phyloP scores from a whole-genome alignment of 2,113 vertebrate genomes.

The Cebidichthys violaceus region DNA sequence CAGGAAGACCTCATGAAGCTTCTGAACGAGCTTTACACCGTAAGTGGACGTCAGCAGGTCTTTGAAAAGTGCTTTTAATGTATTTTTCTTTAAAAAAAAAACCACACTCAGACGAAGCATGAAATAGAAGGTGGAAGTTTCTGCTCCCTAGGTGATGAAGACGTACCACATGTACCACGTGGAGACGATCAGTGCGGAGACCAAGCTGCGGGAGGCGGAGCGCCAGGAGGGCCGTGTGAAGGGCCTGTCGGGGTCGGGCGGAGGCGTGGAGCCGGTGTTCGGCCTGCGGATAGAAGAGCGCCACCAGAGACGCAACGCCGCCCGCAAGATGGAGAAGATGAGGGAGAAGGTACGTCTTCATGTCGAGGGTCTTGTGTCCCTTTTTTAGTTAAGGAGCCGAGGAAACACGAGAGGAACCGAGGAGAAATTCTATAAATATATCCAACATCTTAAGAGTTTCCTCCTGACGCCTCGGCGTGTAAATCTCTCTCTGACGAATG shows the following conservation, averaged over 20 bases:
- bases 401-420: too few relatives aligned
- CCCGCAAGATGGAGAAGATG: constrained; percentile 99
- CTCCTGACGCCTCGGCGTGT: too few relatives aligned
- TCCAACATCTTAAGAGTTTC: too few relatives aligned
- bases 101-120: background rate
- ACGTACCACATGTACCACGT: constrained; percentile 99
- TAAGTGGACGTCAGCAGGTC: constrained; percentile 80
- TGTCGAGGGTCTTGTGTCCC: too few relatives aligned
- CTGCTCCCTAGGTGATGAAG: constrained; percentile 91
- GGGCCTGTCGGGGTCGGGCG: constrained; percentile 82
- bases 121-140: too few relatives aligned
- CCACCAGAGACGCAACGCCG: constrained; percentile 97
- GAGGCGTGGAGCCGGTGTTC: constrained; percentile 92
- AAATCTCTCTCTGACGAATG: background rate
- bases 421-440: background rate
- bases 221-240: constrained; percentile 93
- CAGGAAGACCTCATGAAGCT: constrained; percentile 99
- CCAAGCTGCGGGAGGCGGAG: constrained; percentile 97
- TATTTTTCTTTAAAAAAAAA: background rate
- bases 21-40: constrained; percentile 98
- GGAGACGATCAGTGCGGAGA: constrained; percentile 95
- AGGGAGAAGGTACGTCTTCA: constrained; percentile 91
- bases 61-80: background rate
- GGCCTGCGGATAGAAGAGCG: constrained; percentile 95
- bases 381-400: too few relatives aligned